phyloP scores from a whole-genome alignment of 2,888 invertebrate genomes.

The Platycheirus albimanus region DNA sequence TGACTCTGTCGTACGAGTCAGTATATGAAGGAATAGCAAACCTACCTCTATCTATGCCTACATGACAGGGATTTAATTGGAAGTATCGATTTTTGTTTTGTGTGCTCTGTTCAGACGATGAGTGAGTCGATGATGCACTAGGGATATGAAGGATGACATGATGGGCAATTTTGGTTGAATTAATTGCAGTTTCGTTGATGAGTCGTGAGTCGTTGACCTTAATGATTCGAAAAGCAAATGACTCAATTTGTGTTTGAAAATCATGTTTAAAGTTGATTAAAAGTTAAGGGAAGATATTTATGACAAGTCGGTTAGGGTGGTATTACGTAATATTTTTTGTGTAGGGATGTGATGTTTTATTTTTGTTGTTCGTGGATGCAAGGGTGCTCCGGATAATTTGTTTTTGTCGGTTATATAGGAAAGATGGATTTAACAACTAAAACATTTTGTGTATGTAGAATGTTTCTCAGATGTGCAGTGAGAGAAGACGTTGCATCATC shows the following conservation, averaged over 20 bases:
- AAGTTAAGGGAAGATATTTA: neutral
- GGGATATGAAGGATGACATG: conserved; percentile 38
- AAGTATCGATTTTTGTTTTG: conserved; percentile 62
- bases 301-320: neutral
- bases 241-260: conserved; percentile 33
- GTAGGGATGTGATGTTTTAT: no score
- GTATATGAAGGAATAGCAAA: no score
- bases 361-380: no score
- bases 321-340: neutral
- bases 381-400: no score
- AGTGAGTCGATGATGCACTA: conserved; percentile 12
- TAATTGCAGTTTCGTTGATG: conserved; percentile 44
- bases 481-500: no score
- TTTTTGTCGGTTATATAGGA: no score
- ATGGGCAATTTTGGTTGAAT: conserved; percentile 50
- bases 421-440: no score
- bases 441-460: no score
- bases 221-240: conserved; percentile 34
- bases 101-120: neutral
- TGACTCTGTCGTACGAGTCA: no score
- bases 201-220: conserved; percentile 55
- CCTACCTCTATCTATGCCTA: no score
- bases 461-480: no score
- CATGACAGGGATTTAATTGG: conserved; percentile 58
- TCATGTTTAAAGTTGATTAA: conserved; percentile 34